Percentiles rank a stretch among this genome's conserved stretches.
These are phyloP conservation scores for Microcebus murinus DNA, from an alignment of 2,113 vertebrate species.

Conservation along the genomic window DNA sequence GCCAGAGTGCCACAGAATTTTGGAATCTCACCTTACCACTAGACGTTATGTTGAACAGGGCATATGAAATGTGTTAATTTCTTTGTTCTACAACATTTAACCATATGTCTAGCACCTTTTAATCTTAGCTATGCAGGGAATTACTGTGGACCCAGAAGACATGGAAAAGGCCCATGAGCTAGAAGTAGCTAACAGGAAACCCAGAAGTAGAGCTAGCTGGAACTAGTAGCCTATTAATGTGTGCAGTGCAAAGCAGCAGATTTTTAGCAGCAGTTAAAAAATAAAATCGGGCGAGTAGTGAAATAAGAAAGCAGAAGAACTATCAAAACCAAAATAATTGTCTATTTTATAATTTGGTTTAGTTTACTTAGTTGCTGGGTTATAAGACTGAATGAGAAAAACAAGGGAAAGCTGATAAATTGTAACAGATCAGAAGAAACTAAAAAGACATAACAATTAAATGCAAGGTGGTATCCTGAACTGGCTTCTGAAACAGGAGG, in stretches of 20 bases:
- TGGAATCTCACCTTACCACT: neutral
- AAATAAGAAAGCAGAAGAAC: neutral
- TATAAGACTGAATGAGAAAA: neutral
- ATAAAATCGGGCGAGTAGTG: neutral
- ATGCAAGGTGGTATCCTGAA: neutral
- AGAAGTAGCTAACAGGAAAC: neutral
- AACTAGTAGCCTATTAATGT: neutral
- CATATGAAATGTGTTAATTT: neutral
- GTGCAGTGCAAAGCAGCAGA: neutral
- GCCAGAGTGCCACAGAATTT: neutral
- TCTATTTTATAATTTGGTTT: neutral
- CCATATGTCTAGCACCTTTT: neutral
- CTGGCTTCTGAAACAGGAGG: neutral
- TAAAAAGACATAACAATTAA: neutral
- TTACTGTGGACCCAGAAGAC: neutral
- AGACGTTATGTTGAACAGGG: neutral
- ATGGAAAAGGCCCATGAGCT: neutral
- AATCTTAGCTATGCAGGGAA: neutral
- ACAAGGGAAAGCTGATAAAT: neutral
- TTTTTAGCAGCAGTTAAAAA: neutral
- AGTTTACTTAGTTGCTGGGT: neutral
- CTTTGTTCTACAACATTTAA: neutral
- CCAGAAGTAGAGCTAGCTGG: neutral
- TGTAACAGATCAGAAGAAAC: neutral
- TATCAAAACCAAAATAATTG: neutral